Base-by-base conservation (phyloP, 2,797 vertebrate species). In the Coranthus polyacanthus region DNA sequence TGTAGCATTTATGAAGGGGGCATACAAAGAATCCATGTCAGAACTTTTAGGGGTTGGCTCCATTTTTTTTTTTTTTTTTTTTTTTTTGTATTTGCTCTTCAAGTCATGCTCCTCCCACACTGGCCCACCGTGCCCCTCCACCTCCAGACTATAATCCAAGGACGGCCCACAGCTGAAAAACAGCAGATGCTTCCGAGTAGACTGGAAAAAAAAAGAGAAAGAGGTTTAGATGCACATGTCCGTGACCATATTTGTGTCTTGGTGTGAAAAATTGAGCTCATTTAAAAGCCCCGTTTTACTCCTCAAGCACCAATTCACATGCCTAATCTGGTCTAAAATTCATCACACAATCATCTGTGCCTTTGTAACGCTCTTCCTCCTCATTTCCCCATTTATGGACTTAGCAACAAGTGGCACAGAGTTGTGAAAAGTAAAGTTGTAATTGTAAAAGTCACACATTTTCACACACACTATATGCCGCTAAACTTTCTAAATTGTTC, bases 161-260 rank as follows among this genome's bases (percentile, higher is more conserved):
- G 75, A 84, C 68, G 2, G 84, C 86, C 82, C 68, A 72, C 29
- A n/a, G 64, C 72, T 78, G 85, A 90, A 83, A 89, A 91, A 90
- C 81, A 88, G 81, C 90, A 92, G 88, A 92, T 92, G 87, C 83
- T 88, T 90, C 82, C 10, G 42, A 86, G 78, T 75, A 57, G 82
- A 79, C 32, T 43, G 22, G 34, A 60, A 78, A 75, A 75, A 72
- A 71, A 73, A 65, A 66, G 17, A 60, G 50, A 66, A 13, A 38
- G 52, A 59, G 66, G 62, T 80, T 66, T 60, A 51, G 61, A 73
- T 75, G 62, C 73, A 75, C 57, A 75, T 69, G 60, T 84, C 46
- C 36, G 18, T 79, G 57, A 72, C 57, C 50, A 51, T 79, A 76
- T 87, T 79, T 74, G 60, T 76, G 37, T 64, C 43, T 16, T 44